Conservation (phyloP, 2,113 vertebrate species). For the Craseonycteris thonglongyai region DNA sequence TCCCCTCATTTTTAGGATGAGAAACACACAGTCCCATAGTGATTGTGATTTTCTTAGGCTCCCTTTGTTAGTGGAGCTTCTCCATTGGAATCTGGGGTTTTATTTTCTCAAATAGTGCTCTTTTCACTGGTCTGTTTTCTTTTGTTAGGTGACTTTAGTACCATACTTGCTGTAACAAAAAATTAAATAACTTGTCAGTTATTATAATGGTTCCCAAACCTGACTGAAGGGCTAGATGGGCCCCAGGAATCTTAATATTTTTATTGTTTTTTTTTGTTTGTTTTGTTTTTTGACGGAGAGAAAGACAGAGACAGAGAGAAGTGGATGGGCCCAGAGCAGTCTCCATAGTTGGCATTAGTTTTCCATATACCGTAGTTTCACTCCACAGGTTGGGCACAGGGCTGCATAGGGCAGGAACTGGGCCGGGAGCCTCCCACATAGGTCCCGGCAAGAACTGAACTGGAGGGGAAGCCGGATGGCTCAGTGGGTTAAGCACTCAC, state of each 20-base stretch:
- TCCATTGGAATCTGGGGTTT: not conserved
- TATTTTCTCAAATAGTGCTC: not conserved
- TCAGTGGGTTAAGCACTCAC: too few relatives aligned
- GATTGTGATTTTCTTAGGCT: not conserved
- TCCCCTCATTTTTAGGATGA: not conserved
- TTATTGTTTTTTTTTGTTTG: too few relatives aligned
- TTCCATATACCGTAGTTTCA: too few relatives aligned
- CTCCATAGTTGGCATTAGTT: too few relatives aligned
- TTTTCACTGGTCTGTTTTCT: not conserved
- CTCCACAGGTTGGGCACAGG: too few relatives aligned
- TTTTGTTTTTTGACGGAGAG: too few relatives aligned
- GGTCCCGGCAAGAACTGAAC: too few relatives aligned
- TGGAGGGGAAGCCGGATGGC: too few relatives aligned
- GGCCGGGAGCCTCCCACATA: too few relatives aligned
- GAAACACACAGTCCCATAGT: not conserved
- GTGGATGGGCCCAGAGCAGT: too few relatives aligned
- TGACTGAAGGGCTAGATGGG: not conserved
- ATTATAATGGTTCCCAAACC: not conserved
- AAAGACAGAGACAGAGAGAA: too few relatives aligned
- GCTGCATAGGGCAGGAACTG: too few relatives aligned
- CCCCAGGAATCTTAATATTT: not conserved
- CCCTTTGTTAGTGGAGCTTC: not conserved
- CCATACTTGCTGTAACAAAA: not conserved
- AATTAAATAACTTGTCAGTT: not conserved
- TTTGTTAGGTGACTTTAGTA: not conserved